Evolutionary conservation across 1,140 invertebrate species (phyloP).

Genomic region (Carposina sasakii): DNA sequence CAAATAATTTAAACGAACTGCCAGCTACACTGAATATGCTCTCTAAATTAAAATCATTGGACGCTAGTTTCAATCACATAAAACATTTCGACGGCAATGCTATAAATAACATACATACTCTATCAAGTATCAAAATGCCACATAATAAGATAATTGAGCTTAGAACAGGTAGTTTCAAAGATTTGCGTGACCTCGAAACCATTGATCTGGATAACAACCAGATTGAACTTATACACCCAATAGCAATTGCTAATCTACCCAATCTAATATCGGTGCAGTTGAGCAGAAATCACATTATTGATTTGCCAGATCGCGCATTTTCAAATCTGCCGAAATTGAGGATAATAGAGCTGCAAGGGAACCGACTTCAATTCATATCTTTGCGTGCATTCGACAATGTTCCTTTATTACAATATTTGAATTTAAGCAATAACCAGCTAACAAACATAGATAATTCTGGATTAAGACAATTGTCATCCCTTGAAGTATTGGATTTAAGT

Average conservation of each 20-base stretch:
- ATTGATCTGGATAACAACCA: conserved; percentile 89
- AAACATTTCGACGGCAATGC: conserved; percentile 78
- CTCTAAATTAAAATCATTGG: conserved; percentile 78
- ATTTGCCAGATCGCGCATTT: conserved; percentile 82
- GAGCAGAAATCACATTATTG: conserved; percentile 82
- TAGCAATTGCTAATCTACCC: conserved; percentile 83
- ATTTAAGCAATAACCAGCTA: conserved; percentile 86
- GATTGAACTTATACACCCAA: conserved; percentile 82
- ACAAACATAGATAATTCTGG: conserved; percentile 81
- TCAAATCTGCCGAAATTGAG: conserved; percentile 83
- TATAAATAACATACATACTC: conserved; percentile 77
- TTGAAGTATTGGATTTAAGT: conserved; percentile 88
- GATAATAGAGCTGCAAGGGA: conserved; percentile 86
- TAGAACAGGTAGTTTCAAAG: conserved; percentile 80
- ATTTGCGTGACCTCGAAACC: conserved; percentile 79
- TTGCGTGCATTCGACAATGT: conserved; percentile 84
- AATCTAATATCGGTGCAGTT: conserved; percentile 85
- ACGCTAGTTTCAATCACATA: conserved; percentile 87
- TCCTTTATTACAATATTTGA: conserved; percentile 84
- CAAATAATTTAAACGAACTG: conserved; percentile 83
- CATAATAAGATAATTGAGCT: conserved; percentile 84
- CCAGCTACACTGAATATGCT: conserved; percentile 80
- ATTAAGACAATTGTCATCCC: conserved; percentile 78
- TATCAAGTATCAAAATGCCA: conserved; percentile 79
- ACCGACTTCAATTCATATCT: conserved; percentile 81